Evolutionary conservation across 2,113 vertebrate species (phyloP), one percentile per base, ranked within the genome.

Genomic region (Dipodomys merriami): DNA sequence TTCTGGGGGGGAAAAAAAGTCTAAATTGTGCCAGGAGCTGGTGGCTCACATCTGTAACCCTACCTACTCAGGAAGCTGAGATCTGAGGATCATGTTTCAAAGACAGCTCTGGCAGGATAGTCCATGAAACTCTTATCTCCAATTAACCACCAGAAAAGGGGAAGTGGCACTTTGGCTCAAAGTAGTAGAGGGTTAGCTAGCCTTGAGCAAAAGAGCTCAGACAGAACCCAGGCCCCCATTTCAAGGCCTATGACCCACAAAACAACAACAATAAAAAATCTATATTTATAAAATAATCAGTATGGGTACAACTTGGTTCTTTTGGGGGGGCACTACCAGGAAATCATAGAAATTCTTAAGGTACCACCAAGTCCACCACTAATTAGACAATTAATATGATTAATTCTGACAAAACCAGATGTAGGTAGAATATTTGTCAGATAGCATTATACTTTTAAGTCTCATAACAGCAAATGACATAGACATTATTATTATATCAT

Each of bases 221-320:
- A 49, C 12, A 49, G 49, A 9, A 49, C 49, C 49, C 12, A 49
- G 12, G 9, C 49, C 49, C 12, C 49, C 8, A 49, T 9, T 49
- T 49, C 49, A 49, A 49, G 10, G 49, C 49, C 12, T 12, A 62
- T 60, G 18, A 60, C 18, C 57, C 18, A 60, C 11, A 62, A 15
- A 19, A 35, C 53, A 71, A n/a, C 80, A 76, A 30, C 30, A 72
- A 16, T 10, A 53, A 91, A 53, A 93, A n/a, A 10, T 90, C 33
- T 93, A 81, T 89, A 89, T 73, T 76, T 83, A 60, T 76, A 72
- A 83, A 93, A 72, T 68, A 83, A 72, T 86, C 60, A 78, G 83
- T 33, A 83, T 90, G 65, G 60, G 30, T 89, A 86, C 76, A 44
- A 94, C 35, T 81, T 86, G 16, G 23, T 74, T 46, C 30, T 71